Conservation (phyloP, 2,797 vertebrate genomes). For the Diplodus puntazzo region DNA sequence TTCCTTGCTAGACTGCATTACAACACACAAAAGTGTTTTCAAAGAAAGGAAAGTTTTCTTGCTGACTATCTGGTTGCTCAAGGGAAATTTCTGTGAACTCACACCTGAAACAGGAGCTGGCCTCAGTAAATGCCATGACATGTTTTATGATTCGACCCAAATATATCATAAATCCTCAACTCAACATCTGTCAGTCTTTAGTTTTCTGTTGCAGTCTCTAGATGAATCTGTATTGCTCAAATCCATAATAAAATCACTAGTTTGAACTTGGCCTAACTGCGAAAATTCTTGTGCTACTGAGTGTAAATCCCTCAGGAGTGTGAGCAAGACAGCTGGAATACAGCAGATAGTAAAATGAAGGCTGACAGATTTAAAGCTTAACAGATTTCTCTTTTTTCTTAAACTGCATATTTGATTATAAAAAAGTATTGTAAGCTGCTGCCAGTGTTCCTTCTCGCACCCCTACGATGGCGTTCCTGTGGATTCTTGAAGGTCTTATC, state of each 20-base stretch:
- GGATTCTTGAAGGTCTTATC: constrained; percentile 36
- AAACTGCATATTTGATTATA: constrained; percentile 31
- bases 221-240: constrained; percentile 7
- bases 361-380: constrained; percentile 45
- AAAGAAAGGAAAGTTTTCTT: not conserved
- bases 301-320: constrained; percentile 42
- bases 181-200: constrained; percentile 26
- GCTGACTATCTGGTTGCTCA: not conserved
- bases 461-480: not conserved
- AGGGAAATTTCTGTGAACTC: not conserved
- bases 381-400: constrained; percentile 31
- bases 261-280: constrained; percentile 28
- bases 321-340: constrained; percentile 38
- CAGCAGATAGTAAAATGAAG: constrained; percentile 29
- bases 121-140: constrained; percentile 10
- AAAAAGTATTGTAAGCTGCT: constrained; percentile 4
- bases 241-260: constrained; percentile 32
- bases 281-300: constrained; percentile 35
- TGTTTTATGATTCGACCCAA: constrained; percentile 38
- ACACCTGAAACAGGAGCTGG: constrained; percentile 14
- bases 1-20: not conserved
- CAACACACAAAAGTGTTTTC: not conserved
- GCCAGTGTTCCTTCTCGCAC: constrained; percentile 6
- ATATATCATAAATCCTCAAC: constrained; percentile 31
- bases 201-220: constrained; percentile 27